Base-by-base conservation (phyloP, 2,888 invertebrate species). In the Caenorhabditis imperialis region DNA sequence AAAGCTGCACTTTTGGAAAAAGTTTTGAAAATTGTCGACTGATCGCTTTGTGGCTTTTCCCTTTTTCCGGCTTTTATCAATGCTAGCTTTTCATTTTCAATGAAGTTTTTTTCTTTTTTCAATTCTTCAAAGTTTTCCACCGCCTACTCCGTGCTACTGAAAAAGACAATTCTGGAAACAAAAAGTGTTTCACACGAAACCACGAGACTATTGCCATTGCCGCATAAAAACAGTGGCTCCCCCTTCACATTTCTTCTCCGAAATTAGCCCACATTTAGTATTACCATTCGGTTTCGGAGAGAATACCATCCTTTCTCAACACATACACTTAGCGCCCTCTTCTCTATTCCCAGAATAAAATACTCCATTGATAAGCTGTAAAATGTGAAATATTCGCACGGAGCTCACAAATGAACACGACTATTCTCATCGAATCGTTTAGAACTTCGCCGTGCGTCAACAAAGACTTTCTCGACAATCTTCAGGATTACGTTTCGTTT, bases 1-100 rank as follows among this genome's bases (percentile, higher is more conserved):
- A 85, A 85, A 50, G 84, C 86, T 1, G 86, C 86, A 0, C 73
- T 86, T 18, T 72, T 85, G 22, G 86, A 86, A 70, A 85, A 84
- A 54, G 53, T 85, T 25, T 62, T 86, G 35, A 86, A 86, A 20
- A 67, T 67, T 33, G 48, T 67, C 5, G 23, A 50, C 27, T 67
- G 44, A 57, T 3, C 14, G 18, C 3, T 35, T 33, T 14, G 22
- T 42, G 6, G 20, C 18, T 7, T 42, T 42, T 42, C 42, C 7
- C 16, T 16, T 18, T 20, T 18, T 42, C 2, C 22, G 4, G 22
- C 22, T 42, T 18, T 7, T 3, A 42, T 20, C 10, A n/a, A 20
- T 16, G n/a, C n/a, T n/a, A n/a, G 44, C 44, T 44, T 44, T 14
- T 44, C 22, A 44, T 18, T 20, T 2, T 20, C 6, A 40, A 40